Evolutionary conservation across 1,140 invertebrate genomes (phyloP).

Genomic region (Drosophila auraria): DNA sequence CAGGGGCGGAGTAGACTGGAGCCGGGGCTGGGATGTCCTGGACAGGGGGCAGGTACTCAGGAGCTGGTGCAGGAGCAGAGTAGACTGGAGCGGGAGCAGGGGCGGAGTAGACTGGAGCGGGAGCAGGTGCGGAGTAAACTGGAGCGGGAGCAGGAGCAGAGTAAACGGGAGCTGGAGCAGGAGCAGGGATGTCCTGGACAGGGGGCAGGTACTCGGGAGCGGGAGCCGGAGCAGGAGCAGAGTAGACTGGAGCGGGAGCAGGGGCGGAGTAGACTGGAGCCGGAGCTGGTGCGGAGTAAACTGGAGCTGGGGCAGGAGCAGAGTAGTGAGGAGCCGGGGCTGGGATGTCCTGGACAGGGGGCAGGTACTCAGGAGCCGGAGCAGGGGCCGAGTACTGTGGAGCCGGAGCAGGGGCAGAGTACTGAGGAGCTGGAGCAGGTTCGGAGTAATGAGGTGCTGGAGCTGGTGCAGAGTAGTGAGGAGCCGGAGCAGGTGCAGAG

Average conservation of each 20-base stretch:
- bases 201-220: constrained; percentile 59
- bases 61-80: constrained; percentile 26
- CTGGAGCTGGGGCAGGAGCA: constrained; percentile 42
- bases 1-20: constrained; percentile 24
- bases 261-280: constrained; percentile 44
- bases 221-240: constrained; percentile 38
- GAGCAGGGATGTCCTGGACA: constrained; percentile 55
- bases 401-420: constrained; percentile 39
- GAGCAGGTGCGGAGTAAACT: constrained; percentile 30
- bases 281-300: constrained; percentile 42
- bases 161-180: constrained; percentile 40
- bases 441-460: constrained; percentile 24
- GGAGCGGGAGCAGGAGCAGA: constrained; percentile 50
- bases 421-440: constrained; percentile 26
- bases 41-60: constrained; percentile 31
- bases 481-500: constrained; percentile 45
- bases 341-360: constrained; percentile 50
- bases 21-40: constrained; percentile 35
- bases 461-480: constrained; percentile 37
- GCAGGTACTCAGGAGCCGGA: constrained; percentile 43
- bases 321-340: constrained; percentile 29
- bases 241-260: constrained; percentile 7
- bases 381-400: constrained; percentile 25
- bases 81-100: constrained; percentile 35
- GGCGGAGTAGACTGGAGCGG: constrained; percentile 49